Base-by-base conservation (phyloP, 2,888 invertebrate species). In the Adelphocoris suturalis region DNA sequence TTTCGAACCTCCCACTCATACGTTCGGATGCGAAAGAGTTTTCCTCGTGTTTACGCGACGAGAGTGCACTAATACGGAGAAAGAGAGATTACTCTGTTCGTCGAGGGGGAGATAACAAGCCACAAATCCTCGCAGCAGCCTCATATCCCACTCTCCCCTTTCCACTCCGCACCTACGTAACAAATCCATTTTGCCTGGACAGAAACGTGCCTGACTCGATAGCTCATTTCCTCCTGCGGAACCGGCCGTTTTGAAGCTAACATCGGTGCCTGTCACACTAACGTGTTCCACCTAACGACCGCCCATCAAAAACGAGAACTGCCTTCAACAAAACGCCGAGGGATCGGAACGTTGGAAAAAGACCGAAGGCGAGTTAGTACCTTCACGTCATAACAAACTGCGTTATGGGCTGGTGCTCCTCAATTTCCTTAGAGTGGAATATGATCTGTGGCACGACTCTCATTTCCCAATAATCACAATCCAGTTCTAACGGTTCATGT, bases 131-230 rank as follows among this genome's bases (percentile, higher is more conserved):
- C 75, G 23, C 76, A 19, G 28, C 37, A 27, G 9, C 76, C 46
- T 19, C n/a, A 78, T n/a, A n/a, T 46, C 2, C 19, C 75, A 12
- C 3, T 19, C 28, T 75, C 75, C 75, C 12, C 23, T 11, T 19
- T 13, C 3, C 75, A 1, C 5, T 52, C 12, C 23, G 19, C 7
- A 75, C n/a, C n/a, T n/a, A 75, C 23, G 37, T 7, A 37, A 37
- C 76, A 27, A 76, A 76, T 46, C 78, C 47, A 78, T 46, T 78
- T 46, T 78, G 78, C 78, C 19, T 78, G 78, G 78, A 46, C 37
- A 19, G 16, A 14, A 19, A 46, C 37, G 19, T 78, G n/a, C 37
- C n/a, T 47, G 46, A 46, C 78, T 47, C 78, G 46, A 78, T 78
- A 78, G 78, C 47, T 78, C 78, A 78, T 37, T 68, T 68, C 68